Evolutionary conservation across 2,797 vertebrate species (phyloP).

Genomic region (Coreius guichenoti): DNA sequence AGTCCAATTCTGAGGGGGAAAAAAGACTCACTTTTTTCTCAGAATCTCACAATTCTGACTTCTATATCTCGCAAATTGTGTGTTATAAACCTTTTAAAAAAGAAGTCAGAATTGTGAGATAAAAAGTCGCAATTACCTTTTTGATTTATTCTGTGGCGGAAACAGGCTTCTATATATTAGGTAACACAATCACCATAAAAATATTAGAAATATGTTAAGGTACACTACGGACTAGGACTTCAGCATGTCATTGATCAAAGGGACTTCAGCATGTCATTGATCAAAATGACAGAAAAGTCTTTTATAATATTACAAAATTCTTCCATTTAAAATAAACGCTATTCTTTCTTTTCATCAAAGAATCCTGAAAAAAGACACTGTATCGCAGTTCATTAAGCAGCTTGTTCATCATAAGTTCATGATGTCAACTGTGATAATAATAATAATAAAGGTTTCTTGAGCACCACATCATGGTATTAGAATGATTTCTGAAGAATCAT

Average conservation of each 20-base stretch:
- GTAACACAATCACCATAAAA: too few relatives aligned
- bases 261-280: not conserved
- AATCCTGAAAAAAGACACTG: not conserved
- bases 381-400: not conserved
- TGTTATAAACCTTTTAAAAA: too few relatives aligned
- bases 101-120: too few relatives aligned
- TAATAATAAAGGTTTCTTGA: not conserved
- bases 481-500: slow-evolving; percentile 7
- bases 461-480: not conserved
- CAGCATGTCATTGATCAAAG: not conserved
- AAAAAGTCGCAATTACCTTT: too few relatives aligned
- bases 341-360: not conserved
- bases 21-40: too few relatives aligned
- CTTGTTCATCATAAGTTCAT: not conserved
- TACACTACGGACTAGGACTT: not conserved
- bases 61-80: too few relatives aligned
- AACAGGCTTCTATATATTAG: not conserved
- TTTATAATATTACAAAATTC: not conserved
- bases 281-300: not conserved
- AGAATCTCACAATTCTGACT: too few relatives aligned
- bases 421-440: not conserved
- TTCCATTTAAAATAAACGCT: not conserved
- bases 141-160: too few relatives aligned
- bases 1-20: too few relatives aligned
- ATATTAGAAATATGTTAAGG: not conserved